Percentiles rank a stretch among this genome's conserved stretches.
Conservation (phyloP, 2,797 vertebrate species). For the Spinus pinus region DNA sequence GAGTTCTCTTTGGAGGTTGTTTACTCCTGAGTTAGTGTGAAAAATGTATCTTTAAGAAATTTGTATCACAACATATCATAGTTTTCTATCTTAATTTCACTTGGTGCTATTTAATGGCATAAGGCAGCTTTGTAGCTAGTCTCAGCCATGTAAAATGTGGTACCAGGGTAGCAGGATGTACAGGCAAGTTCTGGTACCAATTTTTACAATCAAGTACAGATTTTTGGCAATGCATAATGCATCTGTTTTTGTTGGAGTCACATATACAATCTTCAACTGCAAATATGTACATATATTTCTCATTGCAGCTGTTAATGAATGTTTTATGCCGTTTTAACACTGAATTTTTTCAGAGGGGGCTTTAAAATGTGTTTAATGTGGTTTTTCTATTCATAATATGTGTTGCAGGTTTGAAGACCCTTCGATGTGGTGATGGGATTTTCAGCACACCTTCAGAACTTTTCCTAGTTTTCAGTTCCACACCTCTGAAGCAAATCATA, state of each 20-base stretch:
- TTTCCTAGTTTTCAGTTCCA: slow-evolving; percentile 71
- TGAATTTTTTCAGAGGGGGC: neutral
- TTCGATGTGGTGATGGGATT: slow-evolving; percentile 88
- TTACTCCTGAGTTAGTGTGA: neutral
- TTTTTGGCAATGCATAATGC: neutral
- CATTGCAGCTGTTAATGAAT: neutral
- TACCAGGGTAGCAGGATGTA: neutral
- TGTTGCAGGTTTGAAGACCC: slow-evolving; percentile 89
- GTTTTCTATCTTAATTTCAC: neutral
- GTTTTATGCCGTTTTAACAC: neutral
- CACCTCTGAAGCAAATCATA: slow-evolving; percentile 57
- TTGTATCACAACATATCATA: neutral
- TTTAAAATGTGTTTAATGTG: slow-evolving; percentile 1
- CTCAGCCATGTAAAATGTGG: neutral
- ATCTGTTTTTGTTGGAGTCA: neutral
- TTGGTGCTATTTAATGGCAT: neutral
- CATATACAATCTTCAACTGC: neutral
- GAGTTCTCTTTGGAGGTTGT: neutral
- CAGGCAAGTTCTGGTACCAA: neutral
- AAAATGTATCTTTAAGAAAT: neutral
- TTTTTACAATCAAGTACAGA: neutral
- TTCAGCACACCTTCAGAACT: slow-evolving; percentile 31
- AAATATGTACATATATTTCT: neutral
- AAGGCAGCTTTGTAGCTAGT: neutral
- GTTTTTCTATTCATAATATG: neutral